Evolutionary conservation across 2,888 invertebrate genomes (phyloP).

Genomic region (Cyrtodaria siliqua): DNA sequence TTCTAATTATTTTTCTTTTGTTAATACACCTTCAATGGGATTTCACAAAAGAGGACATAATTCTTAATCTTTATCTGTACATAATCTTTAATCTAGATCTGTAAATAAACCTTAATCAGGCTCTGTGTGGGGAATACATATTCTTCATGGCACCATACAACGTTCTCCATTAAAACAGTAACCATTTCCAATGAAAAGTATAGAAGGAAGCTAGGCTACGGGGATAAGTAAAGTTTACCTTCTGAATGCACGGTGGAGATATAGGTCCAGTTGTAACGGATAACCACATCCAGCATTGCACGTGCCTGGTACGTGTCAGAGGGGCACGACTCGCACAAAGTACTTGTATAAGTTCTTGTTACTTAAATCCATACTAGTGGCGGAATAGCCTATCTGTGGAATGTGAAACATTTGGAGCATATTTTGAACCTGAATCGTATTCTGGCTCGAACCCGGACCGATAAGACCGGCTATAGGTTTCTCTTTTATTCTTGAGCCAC

Average conservation of each 20-base stretch:
- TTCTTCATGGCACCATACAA: too few relatives aligned
- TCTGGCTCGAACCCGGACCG: slow-evolving; percentile 91
- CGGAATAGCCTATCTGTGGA: slow-evolving; percentile 92
- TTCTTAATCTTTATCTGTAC: too few relatives aligned
- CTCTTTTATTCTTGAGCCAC: slow-evolving; percentile 34
- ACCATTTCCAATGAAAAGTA: too few relatives aligned
- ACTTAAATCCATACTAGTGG: slow-evolving; percentile 91
- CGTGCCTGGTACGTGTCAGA: slow-evolving; percentile 92
- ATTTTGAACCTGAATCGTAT: slow-evolving; percentile 91
- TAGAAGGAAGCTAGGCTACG: too few relatives aligned
- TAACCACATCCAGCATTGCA: slow-evolving; percentile 89
- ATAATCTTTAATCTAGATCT: too few relatives aligned
- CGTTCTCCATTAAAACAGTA: too few relatives aligned
- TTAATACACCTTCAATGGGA: too few relatives aligned
- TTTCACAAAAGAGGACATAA: too few relatives aligned
- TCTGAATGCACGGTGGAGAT: slow-evolving; percentile 92
- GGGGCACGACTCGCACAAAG: slow-evolving; percentile 92
- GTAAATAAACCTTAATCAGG: too few relatives aligned
- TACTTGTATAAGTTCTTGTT: slow-evolving; percentile 92
- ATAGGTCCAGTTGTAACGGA: slow-evolving; percentile 90
- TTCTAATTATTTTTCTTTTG: too few relatives aligned
- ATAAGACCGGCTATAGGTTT: slow-evolving; percentile 89
- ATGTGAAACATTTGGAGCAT: slow-evolving; percentile 90
- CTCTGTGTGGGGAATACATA: too few relatives aligned
- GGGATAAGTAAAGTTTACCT: slow-evolving; percentile 88